These are phyloP conservation scores for Pteromalus puparum DNA, from an alignment of 1,140 invertebrate species.

Conservation along the genomic window DNA sequence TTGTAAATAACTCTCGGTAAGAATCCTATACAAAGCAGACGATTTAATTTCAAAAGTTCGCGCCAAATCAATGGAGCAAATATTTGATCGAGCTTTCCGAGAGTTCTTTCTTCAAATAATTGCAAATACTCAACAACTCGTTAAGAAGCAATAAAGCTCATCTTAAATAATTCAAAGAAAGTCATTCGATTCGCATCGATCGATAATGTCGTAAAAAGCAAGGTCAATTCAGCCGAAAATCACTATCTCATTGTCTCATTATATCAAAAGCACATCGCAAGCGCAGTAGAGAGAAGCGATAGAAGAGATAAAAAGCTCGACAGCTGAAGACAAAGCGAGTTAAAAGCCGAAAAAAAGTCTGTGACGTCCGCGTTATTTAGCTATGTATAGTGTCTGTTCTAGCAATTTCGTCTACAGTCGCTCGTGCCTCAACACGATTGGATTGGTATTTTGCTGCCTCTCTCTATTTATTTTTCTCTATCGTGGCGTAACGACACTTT, in stretches of 20 bases:
- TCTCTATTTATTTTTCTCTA: constrained; percentile 1
- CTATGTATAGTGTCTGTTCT: not conserved
- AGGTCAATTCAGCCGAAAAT: no score
- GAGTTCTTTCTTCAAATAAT: no score
- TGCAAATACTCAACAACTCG: not conserved
- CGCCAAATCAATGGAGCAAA: no score
- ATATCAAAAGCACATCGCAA: not conserved
- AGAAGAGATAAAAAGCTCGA: not conserved
- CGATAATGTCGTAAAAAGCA: not conserved
- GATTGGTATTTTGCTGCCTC: not conserved
- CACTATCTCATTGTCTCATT: not conserved
- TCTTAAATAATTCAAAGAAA: not conserved
- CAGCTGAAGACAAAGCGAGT: not conserved
- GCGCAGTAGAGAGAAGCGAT: not conserved
- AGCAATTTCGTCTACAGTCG: not conserved
- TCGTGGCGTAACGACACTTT: not conserved
- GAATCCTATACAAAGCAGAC: no score
- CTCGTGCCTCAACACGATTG: not conserved
- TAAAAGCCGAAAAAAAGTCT: not conserved
- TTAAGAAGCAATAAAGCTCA: not conserved
- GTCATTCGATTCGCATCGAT: not conserved
- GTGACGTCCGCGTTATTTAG: not conserved
- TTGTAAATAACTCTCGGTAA: no score
- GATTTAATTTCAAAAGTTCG: no score
- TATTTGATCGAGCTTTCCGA: no score